Percentiles rank a stretch among this genome's conserved stretches.
These are phyloP conservation scores for Diplazon laetatorius DNA, from an alignment of 2,888 invertebrate species.

Conservation along the genomic window DNA sequence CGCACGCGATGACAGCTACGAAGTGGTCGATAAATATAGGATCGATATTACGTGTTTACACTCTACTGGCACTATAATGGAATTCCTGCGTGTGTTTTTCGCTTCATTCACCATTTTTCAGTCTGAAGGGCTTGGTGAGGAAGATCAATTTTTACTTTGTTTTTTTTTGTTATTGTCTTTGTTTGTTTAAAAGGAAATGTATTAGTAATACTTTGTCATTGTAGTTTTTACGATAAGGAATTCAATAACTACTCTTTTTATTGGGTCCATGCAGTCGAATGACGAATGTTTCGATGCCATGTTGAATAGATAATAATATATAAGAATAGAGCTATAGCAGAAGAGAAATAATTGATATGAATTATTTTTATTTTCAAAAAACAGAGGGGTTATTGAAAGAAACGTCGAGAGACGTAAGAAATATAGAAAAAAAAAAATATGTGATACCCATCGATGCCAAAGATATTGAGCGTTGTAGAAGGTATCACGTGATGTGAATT, in stretches of 20 bases:
- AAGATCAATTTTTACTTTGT: conserved; percentile 4
- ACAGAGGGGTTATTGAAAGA: too few relatives aligned
- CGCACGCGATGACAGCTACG: conserved; percentile 56
- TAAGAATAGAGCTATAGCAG: not conserved
- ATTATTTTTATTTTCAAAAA: not conserved
- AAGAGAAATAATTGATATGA: not conserved
- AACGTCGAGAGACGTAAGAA: too few relatives aligned
- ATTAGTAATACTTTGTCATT: not conserved
- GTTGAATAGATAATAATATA: too few relatives aligned
- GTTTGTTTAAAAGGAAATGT: too few relatives aligned
- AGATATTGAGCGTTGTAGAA: conserved; percentile 9
- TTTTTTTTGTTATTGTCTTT: too few relatives aligned
- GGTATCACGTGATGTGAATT: too few relatives aligned
- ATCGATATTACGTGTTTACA: conserved; percentile 55
- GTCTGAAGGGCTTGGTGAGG: not conserved
- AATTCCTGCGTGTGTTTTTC: conserved; percentile 2
- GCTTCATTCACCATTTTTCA: conserved; percentile 7
- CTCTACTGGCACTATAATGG: conserved; percentile 12
- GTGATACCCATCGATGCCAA: not conserved
- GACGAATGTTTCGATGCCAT: too few relatives aligned
- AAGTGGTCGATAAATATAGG: conserved; percentile 52
- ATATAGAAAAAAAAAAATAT: too few relatives aligned
- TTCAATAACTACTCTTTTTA: not conserved
- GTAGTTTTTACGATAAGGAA: not conserved
- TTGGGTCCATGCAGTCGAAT: too few relatives aligned